Conservation (phyloP, 2,888 invertebrate species). For the Venustoraphidia nigricollis region DNA sequence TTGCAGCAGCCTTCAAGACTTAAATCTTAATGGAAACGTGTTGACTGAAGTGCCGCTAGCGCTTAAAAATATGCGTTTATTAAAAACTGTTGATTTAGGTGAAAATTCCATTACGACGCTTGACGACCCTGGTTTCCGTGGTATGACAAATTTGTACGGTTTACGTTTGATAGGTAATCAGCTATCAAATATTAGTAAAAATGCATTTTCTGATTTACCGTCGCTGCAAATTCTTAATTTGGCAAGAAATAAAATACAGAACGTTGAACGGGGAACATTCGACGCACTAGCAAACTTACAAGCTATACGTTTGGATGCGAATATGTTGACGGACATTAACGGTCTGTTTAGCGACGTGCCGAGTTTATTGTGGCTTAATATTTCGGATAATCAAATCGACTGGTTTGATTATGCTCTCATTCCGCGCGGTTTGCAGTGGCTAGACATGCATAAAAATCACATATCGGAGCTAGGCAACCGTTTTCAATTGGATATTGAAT, state of each 20-base stretch:
- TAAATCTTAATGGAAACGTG: slow-evolving; percentile 78
- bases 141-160: slow-evolving; percentile 73
- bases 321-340: slow-evolving; percentile 65
- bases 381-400: slow-evolving; percentile 78
- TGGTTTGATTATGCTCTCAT: slow-evolving; percentile 80
- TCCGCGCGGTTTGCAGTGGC: slow-evolving; percentile 69
- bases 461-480: slow-evolving; percentile 65
- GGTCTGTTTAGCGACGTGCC: slow-evolving; percentile 72
- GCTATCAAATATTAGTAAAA: slow-evolving; percentile 64
- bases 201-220: slow-evolving; percentile 63
- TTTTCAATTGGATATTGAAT: slow-evolving; percentile 50
- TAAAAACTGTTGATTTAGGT: slow-evolving; percentile 79
- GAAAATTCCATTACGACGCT: slow-evolving; percentile 76
- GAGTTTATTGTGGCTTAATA: slow-evolving; percentile 74
- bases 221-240: slow-evolving; percentile 75
- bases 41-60: slow-evolving; percentile 68
- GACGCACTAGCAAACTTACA: slow-evolving; percentile 64
- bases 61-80: slow-evolving; percentile 66
- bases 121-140: slow-evolving; percentile 67
- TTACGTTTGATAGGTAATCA: slow-evolving; percentile 80
- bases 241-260: slow-evolving; percentile 67
- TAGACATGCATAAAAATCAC: slow-evolving; percentile 80
- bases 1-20: slow-evolving; percentile 78
- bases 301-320: slow-evolving; percentile 75
- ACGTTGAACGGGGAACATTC: slow-evolving; percentile 68